Percentiles rank a stretch among this genome's conserved stretches.
Evolutionary conservation across 2,888 invertebrate genomes (phyloP).

Genomic region (Labia minor): DNA sequence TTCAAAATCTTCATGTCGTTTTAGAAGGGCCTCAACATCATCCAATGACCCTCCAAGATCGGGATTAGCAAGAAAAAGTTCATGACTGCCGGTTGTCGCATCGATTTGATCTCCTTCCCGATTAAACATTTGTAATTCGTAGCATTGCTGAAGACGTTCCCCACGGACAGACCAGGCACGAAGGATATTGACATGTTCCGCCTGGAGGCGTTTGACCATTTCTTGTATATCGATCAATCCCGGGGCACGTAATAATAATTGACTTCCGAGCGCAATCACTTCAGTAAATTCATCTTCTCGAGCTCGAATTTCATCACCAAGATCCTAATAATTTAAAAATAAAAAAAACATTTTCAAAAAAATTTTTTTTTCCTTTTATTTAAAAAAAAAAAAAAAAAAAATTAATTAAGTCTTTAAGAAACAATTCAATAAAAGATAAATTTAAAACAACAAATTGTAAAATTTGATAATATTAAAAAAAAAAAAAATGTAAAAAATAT

Average conservation of each 20-base stretch:
- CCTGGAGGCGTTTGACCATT: conserved; percentile 57
- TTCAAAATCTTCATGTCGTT: conserved; percentile 87
- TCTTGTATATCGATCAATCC: conserved; percentile 64
- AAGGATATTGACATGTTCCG: conserved; percentile 63
- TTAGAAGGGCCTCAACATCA: conserved; percentile 82
- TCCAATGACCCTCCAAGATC: conserved; percentile 80
- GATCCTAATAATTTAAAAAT: conserved; percentile 44
- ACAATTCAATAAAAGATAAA: neutral
- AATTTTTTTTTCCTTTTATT: too few species aligned
- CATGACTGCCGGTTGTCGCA: conserved; percentile 86
- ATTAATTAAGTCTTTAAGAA: neutral
- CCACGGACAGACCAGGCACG: conserved; percentile 79
- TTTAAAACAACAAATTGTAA: neutral
- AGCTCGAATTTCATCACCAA: conserved; percentile 80
- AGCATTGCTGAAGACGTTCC: conserved; percentile 72
- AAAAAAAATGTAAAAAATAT: too few species aligned
- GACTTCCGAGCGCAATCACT: conserved; percentile 57
- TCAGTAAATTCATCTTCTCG: conserved; percentile 72
- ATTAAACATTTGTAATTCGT: conserved; percentile 84
- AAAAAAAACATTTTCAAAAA: too few species aligned
- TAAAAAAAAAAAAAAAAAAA: neutral
- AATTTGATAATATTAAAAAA: too few species aligned
- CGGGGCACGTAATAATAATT: conserved; percentile 63
- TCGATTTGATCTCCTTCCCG: conserved; percentile 96
- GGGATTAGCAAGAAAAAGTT: conserved; percentile 81